Evolutionary conservation across 1,140 invertebrate species (phyloP).

Genomic region (Apolygus lucorum): DNA sequence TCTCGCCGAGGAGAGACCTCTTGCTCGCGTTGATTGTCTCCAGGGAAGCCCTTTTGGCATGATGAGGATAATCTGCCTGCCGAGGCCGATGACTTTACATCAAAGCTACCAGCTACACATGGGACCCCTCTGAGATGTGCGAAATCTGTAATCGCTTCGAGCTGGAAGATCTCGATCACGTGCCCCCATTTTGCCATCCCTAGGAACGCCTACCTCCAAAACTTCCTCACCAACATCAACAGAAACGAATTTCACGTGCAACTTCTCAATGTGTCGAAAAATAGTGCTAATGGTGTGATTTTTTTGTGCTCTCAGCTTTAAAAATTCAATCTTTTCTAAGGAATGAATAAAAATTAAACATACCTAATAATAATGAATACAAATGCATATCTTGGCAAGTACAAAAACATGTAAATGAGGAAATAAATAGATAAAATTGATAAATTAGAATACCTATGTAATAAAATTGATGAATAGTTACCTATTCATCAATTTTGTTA

Average conservation of each 20-base stretch:
- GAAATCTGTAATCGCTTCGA: not conserved
- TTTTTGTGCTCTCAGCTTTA: not conserved
- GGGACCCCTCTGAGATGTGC: not conserved
- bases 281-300: slow-evolving; percentile 4
- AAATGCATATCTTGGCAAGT: not conserved
- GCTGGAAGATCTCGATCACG: not conserved
- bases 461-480: no score
- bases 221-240: not conserved
- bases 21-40: not conserved
- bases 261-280: not conserved
- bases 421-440: not conserved
- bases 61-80: not conserved
- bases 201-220: not conserved
- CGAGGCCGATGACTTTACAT: not conserved
- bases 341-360: not conserved
- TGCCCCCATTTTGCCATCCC: not conserved
- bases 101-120: not conserved
- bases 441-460: not conserved
- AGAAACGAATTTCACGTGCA: not conserved
- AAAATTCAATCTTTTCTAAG: not conserved
- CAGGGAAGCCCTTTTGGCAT: not conserved
- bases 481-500: no score
- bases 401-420: not conserved
- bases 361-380: not conserved
- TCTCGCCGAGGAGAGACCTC: not conserved